A percentile compares a stretch with the other conserved stretches of the same genome.
phyloP scores from a whole-genome alignment of 2,797 vertebrate species.

The Siniperca scherzeri region DNA sequence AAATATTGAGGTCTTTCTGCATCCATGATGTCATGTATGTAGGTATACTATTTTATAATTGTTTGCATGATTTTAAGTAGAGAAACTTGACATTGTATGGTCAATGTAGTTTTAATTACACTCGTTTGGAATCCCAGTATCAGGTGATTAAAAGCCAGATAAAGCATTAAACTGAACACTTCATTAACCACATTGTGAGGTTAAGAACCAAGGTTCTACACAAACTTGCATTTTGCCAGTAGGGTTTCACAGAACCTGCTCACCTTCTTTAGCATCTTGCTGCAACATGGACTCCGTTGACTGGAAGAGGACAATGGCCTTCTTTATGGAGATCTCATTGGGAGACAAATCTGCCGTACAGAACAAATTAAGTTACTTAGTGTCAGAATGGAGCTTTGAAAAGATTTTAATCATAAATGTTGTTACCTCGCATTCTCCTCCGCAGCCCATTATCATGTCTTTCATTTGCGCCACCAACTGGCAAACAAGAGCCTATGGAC shows the following conservation, averaged over 20 bases:
- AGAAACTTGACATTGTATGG: no score
- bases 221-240: no score
- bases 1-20: background rate
- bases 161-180: no score
- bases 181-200: no score
- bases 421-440: background rate
- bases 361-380: background rate
- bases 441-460: rapidly evolving
- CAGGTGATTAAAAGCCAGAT: no score
- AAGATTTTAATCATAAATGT: background rate
- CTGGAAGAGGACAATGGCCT: conserved; percentile 21
- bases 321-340: conserved; percentile 27
- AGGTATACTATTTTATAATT: background rate
- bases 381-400: rapidly evolving
- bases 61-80: no score
- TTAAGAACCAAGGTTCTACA: no score
- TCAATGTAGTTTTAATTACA: no score
- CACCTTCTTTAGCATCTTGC: conserved; percentile 27
- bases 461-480: background rate
- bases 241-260: background rate
- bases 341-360: conserved; percentile 17
- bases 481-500: conserved; percentile 26
- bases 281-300: conserved; percentile 8
- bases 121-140: no score
- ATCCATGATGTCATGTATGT: background rate